A percentile compares a stretch with the other conserved stretches of the same genome.
Evolutionary conservation across 2,113 vertebrate genomes (phyloP).

Genomic region (Cygnus atratus): DNA sequence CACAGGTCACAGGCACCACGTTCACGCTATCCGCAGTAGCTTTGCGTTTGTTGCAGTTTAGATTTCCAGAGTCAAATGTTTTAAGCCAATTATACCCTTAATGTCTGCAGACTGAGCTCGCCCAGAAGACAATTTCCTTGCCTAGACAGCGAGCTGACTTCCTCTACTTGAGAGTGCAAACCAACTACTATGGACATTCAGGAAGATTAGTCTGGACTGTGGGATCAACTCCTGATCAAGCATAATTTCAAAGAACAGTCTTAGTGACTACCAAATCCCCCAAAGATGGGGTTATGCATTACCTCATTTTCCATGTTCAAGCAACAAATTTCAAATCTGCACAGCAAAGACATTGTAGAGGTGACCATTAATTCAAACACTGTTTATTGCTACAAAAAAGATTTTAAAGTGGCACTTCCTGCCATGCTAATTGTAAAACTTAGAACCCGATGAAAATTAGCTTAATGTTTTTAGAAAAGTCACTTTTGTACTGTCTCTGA

Average conservation of each 20-base stretch:
- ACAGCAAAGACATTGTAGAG: neutral
- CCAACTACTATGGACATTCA: neutral
- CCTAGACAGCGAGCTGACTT: neutral
- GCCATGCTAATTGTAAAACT: neutral
- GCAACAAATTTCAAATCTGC: neutral
- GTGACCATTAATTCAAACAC: neutral
- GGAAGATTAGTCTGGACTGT: neutral
- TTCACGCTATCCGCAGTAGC: neutral
- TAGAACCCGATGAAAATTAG: neutral
- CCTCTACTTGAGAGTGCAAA: neutral
- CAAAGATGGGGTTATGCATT: neutral
- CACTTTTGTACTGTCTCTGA: neutral
- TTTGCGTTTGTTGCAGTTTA: neutral
- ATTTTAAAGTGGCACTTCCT: neutral
- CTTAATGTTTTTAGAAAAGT: neutral
- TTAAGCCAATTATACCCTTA: neutral
- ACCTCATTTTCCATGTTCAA: neutral
- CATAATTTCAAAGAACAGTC: neutral
- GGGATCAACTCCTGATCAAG: neutral
- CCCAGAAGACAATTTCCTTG: neutral
- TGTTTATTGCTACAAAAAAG: neutral
- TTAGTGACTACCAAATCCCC: neutral
- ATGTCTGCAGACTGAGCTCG: neutral
- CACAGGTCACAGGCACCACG: neutral
- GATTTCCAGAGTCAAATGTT: neutral